phyloP scores from a whole-genome alignment of 2,888 invertebrate species.

The Nesidiocoris tenuis region DNA sequence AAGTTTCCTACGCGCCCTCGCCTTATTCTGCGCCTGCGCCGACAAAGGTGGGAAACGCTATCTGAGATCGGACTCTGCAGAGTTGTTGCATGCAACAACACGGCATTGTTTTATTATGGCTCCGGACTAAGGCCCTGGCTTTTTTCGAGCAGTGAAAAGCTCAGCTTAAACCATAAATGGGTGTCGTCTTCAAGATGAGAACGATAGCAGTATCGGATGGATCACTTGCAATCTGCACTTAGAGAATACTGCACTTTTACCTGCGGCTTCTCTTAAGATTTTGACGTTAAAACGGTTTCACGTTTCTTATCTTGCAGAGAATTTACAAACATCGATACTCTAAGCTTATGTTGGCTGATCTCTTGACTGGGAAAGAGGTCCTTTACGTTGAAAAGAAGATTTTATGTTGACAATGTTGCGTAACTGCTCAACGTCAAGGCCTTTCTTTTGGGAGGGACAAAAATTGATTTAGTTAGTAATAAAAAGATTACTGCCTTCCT shows the following conservation, averaged over 20 bases:
- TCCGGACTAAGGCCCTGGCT: background rate
- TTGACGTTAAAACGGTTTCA: no score
- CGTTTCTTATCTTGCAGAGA: no score
- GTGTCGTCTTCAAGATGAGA: slow-evolving; percentile 20
- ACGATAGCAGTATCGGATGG: slow-evolving; percentile 4
- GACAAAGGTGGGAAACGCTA: slow-evolving; percentile 31
- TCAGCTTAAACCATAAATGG: background rate
- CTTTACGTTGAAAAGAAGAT: no score
- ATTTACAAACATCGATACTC: no score
- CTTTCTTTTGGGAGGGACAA: no score
- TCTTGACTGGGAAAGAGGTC: no score
- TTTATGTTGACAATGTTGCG: no score
- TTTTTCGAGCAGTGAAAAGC: background rate
- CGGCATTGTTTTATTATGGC: slow-evolving; percentile 31
- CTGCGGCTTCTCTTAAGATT: background rate
- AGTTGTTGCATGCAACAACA: no score
- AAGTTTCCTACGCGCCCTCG: slow-evolving; percentile 13
- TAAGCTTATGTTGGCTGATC: no score
- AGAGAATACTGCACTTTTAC: background rate
- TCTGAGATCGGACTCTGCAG: slow-evolving; percentile 17
- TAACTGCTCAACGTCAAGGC: no score
- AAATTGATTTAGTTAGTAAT: no score
- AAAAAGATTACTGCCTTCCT: no score
- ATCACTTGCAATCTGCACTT: slow-evolving; percentile 9
- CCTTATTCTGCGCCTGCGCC: background rate